A percentile compares a stretch with the other conserved stretches of the same genome.
Conservation (phyloP, 2,797 vertebrate genomes). For the Otolemur crassicaudatus region DNA sequence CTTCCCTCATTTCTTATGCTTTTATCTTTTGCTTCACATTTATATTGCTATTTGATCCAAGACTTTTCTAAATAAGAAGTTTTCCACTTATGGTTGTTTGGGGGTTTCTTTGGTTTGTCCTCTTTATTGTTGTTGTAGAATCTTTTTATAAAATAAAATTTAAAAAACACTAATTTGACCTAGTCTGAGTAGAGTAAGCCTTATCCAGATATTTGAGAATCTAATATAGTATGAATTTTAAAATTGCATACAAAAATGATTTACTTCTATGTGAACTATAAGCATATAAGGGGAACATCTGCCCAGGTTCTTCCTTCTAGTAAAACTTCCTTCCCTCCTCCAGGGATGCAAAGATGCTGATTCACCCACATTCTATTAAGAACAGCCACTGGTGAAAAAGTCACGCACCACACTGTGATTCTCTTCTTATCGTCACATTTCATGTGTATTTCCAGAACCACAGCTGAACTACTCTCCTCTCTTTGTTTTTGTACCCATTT, state of each 20-base stretch:
- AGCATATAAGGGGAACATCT: neutral
- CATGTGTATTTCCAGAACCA: neutral
- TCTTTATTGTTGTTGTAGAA: neutral
- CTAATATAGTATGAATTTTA: neutral
- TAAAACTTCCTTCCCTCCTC: neutral
- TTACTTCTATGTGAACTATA: neutral
- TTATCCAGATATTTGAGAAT: neutral
- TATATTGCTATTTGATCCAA: conserved; percentile 35
- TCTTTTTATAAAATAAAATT: neutral
- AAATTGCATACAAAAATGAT: neutral
- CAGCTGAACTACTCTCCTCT: neutral
- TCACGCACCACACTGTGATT: rapidly evolving
- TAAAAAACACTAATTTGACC: neutral
- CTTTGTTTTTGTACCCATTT: neutral
- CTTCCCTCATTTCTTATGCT: neutral
- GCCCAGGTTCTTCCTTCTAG: neutral
- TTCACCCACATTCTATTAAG: neutral
- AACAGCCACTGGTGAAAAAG: neutral
- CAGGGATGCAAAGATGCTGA: neutral
- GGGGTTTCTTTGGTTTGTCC: no score
- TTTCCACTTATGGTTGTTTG: neutral
- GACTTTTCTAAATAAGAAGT: neutral
- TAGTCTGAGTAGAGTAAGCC: neutral
- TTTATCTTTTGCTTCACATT: neutral
- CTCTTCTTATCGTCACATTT: neutral